Percentiles rank a stretch among this genome's conserved stretches.
Evolutionary conservation across 2,888 invertebrate species (phyloP).

Genomic region (Morpho helenor): DNA sequence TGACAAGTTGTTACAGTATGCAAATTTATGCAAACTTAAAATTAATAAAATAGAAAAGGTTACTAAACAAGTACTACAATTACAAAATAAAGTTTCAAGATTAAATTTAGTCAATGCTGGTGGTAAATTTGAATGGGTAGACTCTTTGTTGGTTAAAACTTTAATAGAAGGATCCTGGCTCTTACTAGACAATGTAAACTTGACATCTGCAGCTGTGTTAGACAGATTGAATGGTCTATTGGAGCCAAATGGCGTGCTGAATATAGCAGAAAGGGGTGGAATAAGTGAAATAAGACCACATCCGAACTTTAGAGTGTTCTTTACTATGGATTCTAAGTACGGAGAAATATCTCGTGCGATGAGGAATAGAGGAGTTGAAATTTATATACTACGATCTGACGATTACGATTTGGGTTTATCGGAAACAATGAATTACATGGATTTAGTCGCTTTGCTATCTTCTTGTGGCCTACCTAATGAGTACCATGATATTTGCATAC

Average conservation of each 20-base stretch:
- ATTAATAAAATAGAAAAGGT: slow-evolving; percentile 43
- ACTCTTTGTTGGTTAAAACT: slow-evolving; percentile 92
- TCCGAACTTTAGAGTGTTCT: slow-evolving; percentile 93
- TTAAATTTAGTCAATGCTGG: slow-evolving; percentile 85
- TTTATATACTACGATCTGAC: slow-evolving; percentile 70
- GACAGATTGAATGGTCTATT: slow-evolving; percentile 97
- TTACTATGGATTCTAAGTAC: slow-evolving; percentile 96
- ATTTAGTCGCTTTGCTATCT: slow-evolving; percentile 61
- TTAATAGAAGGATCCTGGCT: slow-evolving; percentile 91
- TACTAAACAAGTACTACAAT: slow-evolving; percentile 47
- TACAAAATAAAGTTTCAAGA: slow-evolving; percentile 63
- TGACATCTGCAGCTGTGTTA: slow-evolving; percentile 97
- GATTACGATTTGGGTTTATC: slow-evolving; percentile 49
- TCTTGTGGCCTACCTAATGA: slow-evolving; percentile 59
- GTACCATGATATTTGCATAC: slow-evolving; percentile 54
- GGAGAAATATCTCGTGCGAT: slow-evolving; percentile 99
- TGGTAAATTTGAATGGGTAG: slow-evolving; percentile 97
- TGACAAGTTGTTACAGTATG: slow-evolving; percentile 38
- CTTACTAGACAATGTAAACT: slow-evolving; percentile 94
- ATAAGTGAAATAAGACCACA: slow-evolving; percentile 90
- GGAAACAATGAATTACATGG: slow-evolving; percentile 59
- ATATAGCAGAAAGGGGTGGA: slow-evolving; percentile 95
- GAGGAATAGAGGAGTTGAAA: slow-evolving; percentile 98
- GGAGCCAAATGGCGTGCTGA: slow-evolving; percentile 94
- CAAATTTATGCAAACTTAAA: slow-evolving; percentile 29